Base-by-base conservation (phyloP, 2,888 invertebrate genomes). In the Philhelius pedissequus region DNA sequence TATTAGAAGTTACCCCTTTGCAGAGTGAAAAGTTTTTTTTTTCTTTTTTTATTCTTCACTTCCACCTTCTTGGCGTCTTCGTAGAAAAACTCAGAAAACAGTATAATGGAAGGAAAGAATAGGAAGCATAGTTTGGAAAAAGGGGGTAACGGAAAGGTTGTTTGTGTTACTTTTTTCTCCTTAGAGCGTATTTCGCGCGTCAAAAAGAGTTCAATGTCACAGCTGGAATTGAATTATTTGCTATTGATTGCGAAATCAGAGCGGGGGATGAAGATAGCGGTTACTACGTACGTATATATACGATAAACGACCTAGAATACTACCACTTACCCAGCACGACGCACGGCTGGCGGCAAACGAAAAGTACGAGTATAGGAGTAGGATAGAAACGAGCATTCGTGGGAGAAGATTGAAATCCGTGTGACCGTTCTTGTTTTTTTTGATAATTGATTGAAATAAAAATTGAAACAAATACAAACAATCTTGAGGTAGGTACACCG, bases 211-310 rank as follows among this genome's bases (percentile, higher is more conserved):
- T 84, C 84, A 84, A 84, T 84, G 84, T 84, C 84, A 84, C 84
- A 84, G 84, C 84, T 84, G 84, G 84, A 84, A 84, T 84, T 84
- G 84, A 84, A 84, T 84, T 84, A 84, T 84, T 76, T 80, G 75
- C 80, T 80, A 84, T 84, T 84, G 84, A 84, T 84, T 84, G 70
- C 80, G 27, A 80, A 69, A 56, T 66, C 43, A 32, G 56, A 48
- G 35, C 15, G 30, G 40, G 35, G 35, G 40, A 11, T 60, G 25
- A 22, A 45, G 27, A 32, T 70, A 75, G 78, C 75, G 75, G 75
- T 78, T 71, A 22, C 45, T 25, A 25, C 4, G 5, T 25, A 25
- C 25, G 3, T 25, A 25, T 25, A 25, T 25, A 5, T 54, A 68
- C 38, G 8, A 45, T 43, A 70, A 73, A 69, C 82, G 77, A 78